Conservation (phyloP, 1,140 invertebrate species). For the Archivesica marissinica region DNA sequence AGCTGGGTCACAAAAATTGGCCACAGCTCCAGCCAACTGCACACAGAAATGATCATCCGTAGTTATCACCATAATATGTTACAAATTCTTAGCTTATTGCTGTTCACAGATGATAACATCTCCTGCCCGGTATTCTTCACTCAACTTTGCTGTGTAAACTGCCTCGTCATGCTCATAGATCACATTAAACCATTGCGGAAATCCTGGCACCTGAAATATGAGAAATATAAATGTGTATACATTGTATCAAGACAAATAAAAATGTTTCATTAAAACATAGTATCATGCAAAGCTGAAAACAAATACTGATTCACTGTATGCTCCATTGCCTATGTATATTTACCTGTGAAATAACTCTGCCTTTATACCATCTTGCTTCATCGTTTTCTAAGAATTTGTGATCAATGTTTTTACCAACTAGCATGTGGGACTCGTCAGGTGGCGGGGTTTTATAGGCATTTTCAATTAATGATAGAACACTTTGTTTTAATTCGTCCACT, state of each 20-base stretch:
- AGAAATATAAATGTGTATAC: too few relatives aligned
- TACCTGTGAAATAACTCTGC: conserved; percentile 40
- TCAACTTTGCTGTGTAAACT: conserved; percentile 19
- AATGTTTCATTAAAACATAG: too few relatives aligned
- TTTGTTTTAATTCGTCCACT: conserved; percentile 21
- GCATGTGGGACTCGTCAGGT: neutral
- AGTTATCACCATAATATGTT: too few relatives aligned
- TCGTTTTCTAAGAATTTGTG: conserved; percentile 33
- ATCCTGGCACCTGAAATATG: conserved; percentile 48
- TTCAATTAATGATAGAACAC: conserved; percentile 5
- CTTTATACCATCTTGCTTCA: neutral
- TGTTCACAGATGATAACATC: too few relatives aligned
- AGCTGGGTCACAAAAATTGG: too few relatives aligned
- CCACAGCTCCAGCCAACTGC: too few relatives aligned
- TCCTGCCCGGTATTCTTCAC: conserved; percentile 34
- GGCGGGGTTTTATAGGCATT: neutral
- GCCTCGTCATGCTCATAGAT: conserved; percentile 29
- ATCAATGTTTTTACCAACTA: conserved; percentile 26
- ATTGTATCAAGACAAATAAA: too few relatives aligned
- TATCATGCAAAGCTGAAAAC: neutral
- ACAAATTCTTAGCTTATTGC: too few relatives aligned
- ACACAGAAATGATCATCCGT: too few relatives aligned
- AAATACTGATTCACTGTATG: too few relatives aligned
- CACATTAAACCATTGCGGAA: conserved; percentile 45
- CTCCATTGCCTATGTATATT: too few relatives aligned